phyloP scores from a whole-genome alignment of 2,888 invertebrate genomes.

The Netelia melanura region DNA sequence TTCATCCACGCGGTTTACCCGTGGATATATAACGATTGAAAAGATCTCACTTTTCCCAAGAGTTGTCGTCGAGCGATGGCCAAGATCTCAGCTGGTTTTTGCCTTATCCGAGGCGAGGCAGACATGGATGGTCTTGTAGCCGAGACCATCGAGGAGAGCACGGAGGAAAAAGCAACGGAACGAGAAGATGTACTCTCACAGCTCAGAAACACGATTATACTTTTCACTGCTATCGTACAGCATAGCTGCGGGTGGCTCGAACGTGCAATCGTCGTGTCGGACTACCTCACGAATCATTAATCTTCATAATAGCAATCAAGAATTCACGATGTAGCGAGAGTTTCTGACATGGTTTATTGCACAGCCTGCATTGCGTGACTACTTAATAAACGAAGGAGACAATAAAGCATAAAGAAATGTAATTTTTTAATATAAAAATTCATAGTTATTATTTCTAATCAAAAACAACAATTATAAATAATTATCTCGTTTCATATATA shows the following conservation, averaged over 20 bases:
- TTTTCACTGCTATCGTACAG: neutral
- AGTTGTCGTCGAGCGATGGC: slow-evolving; percentile 25
- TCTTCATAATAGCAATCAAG: slow-evolving; percentile 7
- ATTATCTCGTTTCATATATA: too few species aligned
- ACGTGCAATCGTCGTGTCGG: slow-evolving; percentile 8
- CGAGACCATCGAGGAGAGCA: neutral
- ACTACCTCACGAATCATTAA: slow-evolving; percentile 38
- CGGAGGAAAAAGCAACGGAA: neutral
- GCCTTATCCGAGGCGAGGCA: slow-evolving; percentile 22
- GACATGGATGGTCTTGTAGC: slow-evolving; percentile 1
- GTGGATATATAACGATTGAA: slow-evolving; percentile 7
- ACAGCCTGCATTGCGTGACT: too few species aligned
- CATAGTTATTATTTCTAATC: too few species aligned
- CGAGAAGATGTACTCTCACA: slow-evolving; percentile 9
- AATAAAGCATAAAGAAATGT: too few species aligned
- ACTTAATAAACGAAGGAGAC: too few species aligned
- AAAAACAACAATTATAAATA: too few species aligned
- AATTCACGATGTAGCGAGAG: slow-evolving; percentile 10
- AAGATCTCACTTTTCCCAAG: slow-evolving; percentile 36
- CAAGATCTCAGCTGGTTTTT: slow-evolving; percentile 24
- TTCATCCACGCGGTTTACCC: too few species aligned
- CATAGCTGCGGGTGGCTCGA: neutral
- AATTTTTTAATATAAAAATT: too few species aligned
- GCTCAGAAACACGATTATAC: slow-evolving; percentile 24
- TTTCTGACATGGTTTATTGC: slow-evolving; percentile 13